phyloP scores from a whole-genome alignment of 1,140 invertebrate species.

The Geopemphigus sp. region DNA sequence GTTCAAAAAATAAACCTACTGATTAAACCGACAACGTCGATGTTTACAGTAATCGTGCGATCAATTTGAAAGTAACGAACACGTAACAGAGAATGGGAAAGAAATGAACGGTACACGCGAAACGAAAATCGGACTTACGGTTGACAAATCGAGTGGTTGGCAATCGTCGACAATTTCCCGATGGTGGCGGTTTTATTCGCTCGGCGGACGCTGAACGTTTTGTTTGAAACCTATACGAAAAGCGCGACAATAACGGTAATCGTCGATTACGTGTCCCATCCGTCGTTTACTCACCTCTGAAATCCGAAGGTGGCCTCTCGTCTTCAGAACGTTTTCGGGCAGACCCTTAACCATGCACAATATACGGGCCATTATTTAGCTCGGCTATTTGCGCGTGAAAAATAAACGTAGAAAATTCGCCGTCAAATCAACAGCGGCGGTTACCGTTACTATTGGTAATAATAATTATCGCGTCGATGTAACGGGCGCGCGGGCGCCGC shows the following conservation, averaged over 20 bases:
- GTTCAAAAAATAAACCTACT: no score
- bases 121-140: neutral
- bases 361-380: conserved; percentile 19
- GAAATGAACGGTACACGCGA: no score
- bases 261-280: no score
- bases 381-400: neutral
- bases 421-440: no score
- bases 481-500: no score
- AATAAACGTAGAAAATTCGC: no score
- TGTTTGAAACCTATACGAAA: neutral
- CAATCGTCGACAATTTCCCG: neutral
- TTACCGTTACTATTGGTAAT: no score
- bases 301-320: neutral
- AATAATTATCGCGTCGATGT: no score
- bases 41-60: no score
- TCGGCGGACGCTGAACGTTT: neutral
- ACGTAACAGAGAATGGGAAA: no score
- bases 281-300: neutral
- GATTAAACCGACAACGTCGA: no score
- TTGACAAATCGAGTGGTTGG: neutral
- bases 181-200: neutral
- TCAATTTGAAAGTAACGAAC: neutral
- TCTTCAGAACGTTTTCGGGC: conserved; percentile 7
- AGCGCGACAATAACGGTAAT: no score
- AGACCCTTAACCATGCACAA: conserved; percentile 18